These are phyloP conservation scores for Bradypodion pumilum DNA, from an alignment of 2,797 vertebrate species.

Conservation along the genomic window DNA sequence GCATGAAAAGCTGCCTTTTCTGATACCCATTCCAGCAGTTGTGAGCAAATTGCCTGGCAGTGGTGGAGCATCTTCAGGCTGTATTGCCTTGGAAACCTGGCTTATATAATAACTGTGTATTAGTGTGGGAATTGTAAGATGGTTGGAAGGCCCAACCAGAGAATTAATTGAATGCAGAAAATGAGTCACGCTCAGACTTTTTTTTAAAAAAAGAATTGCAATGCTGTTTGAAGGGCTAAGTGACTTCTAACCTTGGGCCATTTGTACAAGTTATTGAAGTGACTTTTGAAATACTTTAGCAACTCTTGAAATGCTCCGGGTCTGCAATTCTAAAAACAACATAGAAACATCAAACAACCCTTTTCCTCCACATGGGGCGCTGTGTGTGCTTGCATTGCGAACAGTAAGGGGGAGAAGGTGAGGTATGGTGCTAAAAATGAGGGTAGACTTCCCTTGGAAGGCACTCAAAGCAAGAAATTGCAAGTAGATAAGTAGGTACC, in stretches of 20 bases:
- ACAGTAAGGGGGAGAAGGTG: not conserved
- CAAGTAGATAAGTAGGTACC: too few relatives aligned
- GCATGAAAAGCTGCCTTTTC: not conserved
- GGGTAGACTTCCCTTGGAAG: too few relatives aligned
- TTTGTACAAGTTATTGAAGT: not conserved
- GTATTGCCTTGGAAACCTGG: constrained; percentile 15
- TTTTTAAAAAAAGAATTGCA: not conserved
- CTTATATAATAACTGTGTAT: constrained; percentile 9
- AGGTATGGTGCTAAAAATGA: not conserved
- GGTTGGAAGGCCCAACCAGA: constrained; percentile 2
- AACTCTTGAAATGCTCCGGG: too few relatives aligned
- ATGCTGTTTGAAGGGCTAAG: not conserved
- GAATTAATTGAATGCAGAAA: constrained; percentile 11
- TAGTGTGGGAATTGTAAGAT: constrained; percentile 18
- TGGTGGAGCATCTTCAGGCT: not conserved
- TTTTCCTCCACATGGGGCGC: not conserved
- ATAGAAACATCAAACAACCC: not conserved
- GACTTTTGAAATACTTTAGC: not conserved
- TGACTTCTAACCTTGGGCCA: not conserved
- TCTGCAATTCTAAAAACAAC: not conserved
- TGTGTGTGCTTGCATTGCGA: not conserved
- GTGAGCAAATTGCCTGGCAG: not conserved
- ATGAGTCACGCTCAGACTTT: constrained; percentile 18
- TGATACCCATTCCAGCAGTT: not conserved
- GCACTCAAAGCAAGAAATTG: too few relatives aligned